Percentiles rank a stretch among this genome's conserved stretches.
Conservation (phyloP, 2,113 vertebrate species). For the Tympanuchus pallidicinctus region DNA sequence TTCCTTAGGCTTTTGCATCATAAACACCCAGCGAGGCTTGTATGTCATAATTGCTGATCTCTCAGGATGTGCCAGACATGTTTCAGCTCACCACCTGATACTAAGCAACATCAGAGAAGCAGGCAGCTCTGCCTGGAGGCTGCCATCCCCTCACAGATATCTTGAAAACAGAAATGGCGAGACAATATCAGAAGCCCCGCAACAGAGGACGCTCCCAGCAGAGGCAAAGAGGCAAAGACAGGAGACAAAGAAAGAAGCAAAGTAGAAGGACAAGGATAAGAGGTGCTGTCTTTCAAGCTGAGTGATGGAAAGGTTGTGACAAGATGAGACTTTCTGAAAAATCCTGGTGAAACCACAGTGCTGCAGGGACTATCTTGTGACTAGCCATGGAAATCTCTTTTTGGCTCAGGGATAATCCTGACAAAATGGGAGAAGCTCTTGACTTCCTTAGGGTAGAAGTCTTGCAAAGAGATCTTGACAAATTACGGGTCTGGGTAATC, state of each 20-base stretch:
- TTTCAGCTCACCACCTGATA: background rate
- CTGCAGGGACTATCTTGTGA: background rate
- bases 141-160: background rate
- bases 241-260: background rate
- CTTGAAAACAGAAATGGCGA: background rate
- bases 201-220: rapidly evolving
- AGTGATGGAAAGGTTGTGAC: background rate
- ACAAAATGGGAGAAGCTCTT: background rate
- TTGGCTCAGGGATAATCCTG: background rate
- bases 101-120: background rate
- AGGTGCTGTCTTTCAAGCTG: background rate
- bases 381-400: background rate
- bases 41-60: background rate
- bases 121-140: background rate
- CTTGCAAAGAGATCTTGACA: background rate
- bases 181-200: background rate
- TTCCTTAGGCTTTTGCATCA: background rate
- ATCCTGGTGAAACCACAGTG: background rate
- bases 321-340: background rate
- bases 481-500: background rate
- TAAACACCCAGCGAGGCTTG: background rate
- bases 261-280: background rate
- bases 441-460: background rate
- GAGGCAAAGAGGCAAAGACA: background rate
- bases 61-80: background rate